Conservation (phyloP, 2,888 invertebrate species). For the Diadegma fenestrale region DNA sequence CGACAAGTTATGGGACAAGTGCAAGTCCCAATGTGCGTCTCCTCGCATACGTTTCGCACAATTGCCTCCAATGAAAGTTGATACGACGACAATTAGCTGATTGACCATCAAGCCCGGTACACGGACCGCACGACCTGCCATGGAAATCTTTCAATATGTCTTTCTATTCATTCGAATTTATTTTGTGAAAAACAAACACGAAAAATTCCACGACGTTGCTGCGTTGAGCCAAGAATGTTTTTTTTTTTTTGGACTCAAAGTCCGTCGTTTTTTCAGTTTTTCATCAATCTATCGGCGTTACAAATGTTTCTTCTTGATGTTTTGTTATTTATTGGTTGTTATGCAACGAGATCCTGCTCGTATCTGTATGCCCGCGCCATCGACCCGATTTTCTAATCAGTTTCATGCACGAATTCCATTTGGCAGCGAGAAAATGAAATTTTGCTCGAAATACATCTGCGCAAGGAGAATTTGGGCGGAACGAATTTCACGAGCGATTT, state of each 20-base stretch:
- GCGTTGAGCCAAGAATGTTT: too few species aligned
- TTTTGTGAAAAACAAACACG: too few species aligned
- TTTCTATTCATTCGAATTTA: too few species aligned
- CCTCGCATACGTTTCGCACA: constrained; percentile 74
- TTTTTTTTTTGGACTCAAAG: not conserved
- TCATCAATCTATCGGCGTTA: not conserved
- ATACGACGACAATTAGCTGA: constrained; percentile 82
- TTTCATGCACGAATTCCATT: constrained; percentile 65
- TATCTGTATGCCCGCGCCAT: constrained; percentile 38
- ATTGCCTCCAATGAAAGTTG: constrained; percentile 83
- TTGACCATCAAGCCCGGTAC: constrained; percentile 77
- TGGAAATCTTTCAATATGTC: too few species aligned
- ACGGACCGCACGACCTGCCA: constrained; percentile 14
- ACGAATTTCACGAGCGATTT: not conserved
- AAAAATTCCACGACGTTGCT: not conserved
- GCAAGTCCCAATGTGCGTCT: constrained; percentile 77
- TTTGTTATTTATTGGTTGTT: constrained; percentile 20
- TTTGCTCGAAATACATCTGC: constrained; percentile 2
- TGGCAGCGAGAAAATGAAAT: constrained; percentile 19
- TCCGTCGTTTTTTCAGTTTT: not conserved
- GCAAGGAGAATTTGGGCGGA: not conserved
- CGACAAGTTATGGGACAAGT: constrained; percentile 70
- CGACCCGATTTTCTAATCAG: constrained; percentile 57
- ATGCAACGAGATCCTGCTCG: constrained; percentile 30
- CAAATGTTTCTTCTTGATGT: not conserved